Base-by-base conservation (phyloP, 2,113 vertebrate genomes). In the Puma concolor region DNA sequence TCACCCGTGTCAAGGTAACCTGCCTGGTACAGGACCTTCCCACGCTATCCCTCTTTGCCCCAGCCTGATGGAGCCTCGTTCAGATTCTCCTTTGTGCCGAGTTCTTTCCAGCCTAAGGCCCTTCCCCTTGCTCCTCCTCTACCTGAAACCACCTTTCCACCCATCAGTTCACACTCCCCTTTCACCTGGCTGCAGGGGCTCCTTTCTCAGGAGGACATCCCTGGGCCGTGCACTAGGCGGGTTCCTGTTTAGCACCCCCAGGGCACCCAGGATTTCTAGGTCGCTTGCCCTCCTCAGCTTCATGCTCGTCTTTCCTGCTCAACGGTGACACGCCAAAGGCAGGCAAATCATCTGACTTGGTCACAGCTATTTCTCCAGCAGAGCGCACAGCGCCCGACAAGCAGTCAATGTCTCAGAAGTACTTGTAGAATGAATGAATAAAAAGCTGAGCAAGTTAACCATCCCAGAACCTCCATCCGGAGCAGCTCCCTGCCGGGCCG, bases 1-100 rank as follows among this genome's bases (percentile, higher is more conserved):
- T 7, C 23, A 44, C 29, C 1, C 0, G 38, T 71, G 82, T 10
- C 11, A 4, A 67, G 27, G 48, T 41, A 14, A 16, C 10, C 33
- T 10, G 2, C 48, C 64, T 29, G 48, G 33, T 5, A 3, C 9
- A 5, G 2, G 19, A 64, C 57, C 27, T 23, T 80, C 38, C 27
- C 0, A 1, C 0, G 7, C 8, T 38, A 14, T n/a, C 27, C 57
- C n/a, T 52, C 81, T 90, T 12, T 16, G 11, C 4, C 50, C 27
- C 0, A 4, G 4, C 21, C 31, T 27, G 7, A 23, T 0, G 6
- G 48, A 77, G 23, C 33, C 72, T 79, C 2, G 1, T 14, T 48
- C 5, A 3, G 80, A 67, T n/a, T 69, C 69, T 57, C 15, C 5
- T 29, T 50, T 1, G 16, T 23, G 64, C 92, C 0, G 1, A 41